These are phyloP conservation scores for Rhadinocentrus ornatus DNA, from an alignment of 2,797 vertebrate genomes.

Conservation along the genomic window DNA sequence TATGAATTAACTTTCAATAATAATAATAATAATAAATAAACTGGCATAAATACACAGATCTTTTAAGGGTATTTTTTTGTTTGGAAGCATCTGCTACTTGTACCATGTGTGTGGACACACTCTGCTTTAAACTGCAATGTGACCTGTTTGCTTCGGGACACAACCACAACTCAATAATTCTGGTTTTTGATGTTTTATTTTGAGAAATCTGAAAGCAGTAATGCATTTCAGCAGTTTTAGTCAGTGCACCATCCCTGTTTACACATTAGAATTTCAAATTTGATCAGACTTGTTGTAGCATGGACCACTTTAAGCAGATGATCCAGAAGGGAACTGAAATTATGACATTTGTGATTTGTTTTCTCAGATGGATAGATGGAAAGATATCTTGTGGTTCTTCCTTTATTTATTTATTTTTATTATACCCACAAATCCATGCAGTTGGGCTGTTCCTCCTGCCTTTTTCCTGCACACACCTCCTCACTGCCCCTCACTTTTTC, in stretches of 20 bases:
- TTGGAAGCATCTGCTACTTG: background rate
- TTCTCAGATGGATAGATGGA: background rate
- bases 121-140: background rate
- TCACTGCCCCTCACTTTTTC: conserved; percentile 1
- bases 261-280: background rate
- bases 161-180: background rate
- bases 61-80: background rate
- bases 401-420: background rate
- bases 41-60: background rate
- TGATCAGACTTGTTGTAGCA: background rate
- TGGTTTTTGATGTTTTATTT: background rate
- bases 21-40: too few species aligned
- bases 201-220: background rate
- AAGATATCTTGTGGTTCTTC: background rate
- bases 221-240: background rate
- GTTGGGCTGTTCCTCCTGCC: background rate
- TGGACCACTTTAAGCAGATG: conserved; percentile 11
- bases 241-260: background rate
- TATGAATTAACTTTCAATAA: background rate
- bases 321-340: conserved; percentile 6
- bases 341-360: conserved; percentile 24
- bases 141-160: background rate
- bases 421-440: background rate
- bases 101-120: background rate
- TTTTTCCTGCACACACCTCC: background rate